Percentiles rank a stretch among this genome's conserved stretches.
Conservation (phyloP, 2,113 vertebrate genomes). For the Nipponia nippon region DNA sequence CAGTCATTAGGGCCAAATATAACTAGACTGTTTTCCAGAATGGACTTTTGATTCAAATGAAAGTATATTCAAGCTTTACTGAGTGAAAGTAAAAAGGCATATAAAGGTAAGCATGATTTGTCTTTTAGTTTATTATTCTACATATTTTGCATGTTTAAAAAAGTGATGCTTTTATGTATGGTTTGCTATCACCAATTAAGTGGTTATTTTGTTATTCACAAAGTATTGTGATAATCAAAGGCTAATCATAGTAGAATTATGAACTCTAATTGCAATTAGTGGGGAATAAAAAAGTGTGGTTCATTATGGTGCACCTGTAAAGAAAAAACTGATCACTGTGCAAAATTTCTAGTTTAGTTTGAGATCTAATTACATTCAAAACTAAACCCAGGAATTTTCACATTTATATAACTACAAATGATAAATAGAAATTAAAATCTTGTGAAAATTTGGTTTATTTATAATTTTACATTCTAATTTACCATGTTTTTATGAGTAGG, state of each 20-base stretch:
- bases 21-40: not conserved
- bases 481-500: not conserved
- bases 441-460: not conserved
- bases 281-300: not conserved
- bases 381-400: not conserved
- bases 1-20: not conserved
- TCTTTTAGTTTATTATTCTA: not conserved
- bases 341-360: not conserved
- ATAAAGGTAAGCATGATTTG: not conserved
- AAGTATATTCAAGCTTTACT: not conserved
- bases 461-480: not conserved
- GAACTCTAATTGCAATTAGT: conserved; percentile 12
- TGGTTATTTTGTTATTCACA: conserved; percentile 26
- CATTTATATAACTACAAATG: not conserved
- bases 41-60: not conserved
- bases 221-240: not conserved
- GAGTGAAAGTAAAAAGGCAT: not conserved
- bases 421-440: not conserved
- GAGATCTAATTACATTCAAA: not conserved
- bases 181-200: not conserved
- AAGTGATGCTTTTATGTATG: not conserved
- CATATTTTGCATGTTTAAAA: not conserved
- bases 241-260: not conserved
- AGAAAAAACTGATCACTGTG: not conserved
- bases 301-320: not conserved